phyloP scores from a whole-genome alignment of 2,888 invertebrate species.

The Hermaeophaga mercurialis region DNA sequence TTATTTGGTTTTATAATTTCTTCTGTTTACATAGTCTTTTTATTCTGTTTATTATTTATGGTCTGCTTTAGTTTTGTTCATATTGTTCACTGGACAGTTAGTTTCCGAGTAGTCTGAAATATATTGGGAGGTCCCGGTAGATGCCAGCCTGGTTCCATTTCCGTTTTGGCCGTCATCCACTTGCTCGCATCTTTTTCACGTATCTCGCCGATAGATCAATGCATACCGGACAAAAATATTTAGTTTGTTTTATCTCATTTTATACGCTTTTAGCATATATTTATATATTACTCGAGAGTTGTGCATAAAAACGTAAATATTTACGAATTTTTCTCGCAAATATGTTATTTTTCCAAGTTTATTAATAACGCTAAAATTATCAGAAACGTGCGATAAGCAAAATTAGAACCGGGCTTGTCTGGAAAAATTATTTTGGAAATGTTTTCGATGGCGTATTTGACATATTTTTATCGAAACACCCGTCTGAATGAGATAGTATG shows the following conservation, averaged over 20 bases:
- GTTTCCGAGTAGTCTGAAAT: too few relatives aligned
- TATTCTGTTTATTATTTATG: too few relatives aligned
- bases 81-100: too few relatives aligned
- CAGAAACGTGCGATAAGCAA: neutral
- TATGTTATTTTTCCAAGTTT: slow-evolving; percentile 14
- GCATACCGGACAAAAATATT: slow-evolving; percentile 31
- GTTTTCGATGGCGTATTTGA: slow-evolving; percentile 4
- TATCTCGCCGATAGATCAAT: slow-evolving; percentile 26
- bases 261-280: slow-evolving; percentile 2
- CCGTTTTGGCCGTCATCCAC: slow-evolving; percentile 4
- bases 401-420: neutral
- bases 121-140: neutral
- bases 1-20: too few relatives aligned
- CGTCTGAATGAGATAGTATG: slow-evolving; percentile 5
- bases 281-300: slow-evolving; percentile 17
- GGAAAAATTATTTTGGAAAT: slow-evolving; percentile 14
- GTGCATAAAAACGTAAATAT: slow-evolving; percentile 27
- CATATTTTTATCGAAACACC: slow-evolving; percentile 4
- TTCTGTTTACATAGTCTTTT: too few relatives aligned
- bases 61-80: too few relatives aligned
- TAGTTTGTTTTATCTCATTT: slow-evolving; percentile 26
- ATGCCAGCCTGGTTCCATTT: neutral
- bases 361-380: slow-evolving; percentile 21
- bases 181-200: slow-evolving; percentile 18
- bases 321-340: slow-evolving; percentile 23